phyloP scores from a whole-genome alignment of 2,113 vertebrate species.

The Anoura caudifer region DNA sequence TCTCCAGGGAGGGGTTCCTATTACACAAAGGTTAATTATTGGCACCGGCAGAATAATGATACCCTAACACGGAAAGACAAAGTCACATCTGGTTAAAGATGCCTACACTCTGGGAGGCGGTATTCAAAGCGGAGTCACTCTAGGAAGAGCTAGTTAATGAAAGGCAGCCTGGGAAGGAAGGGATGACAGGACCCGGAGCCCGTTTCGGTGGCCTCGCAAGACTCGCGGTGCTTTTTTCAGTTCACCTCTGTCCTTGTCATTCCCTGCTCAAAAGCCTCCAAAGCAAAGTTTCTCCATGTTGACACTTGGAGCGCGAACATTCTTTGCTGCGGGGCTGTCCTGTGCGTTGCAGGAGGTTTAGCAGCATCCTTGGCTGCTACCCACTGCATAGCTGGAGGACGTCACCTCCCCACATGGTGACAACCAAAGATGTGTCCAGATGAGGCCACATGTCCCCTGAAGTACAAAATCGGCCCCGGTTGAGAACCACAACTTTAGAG shows the following conservation, averaged over 20 bases:
- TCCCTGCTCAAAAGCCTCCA: not conserved
- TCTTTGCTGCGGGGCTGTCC: rapidly evolving
- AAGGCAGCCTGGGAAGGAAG: rapidly evolving
- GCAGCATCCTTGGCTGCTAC: not conserved
- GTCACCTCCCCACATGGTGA: too few species aligned
- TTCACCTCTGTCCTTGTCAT: not conserved
- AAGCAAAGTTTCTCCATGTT: not conserved
- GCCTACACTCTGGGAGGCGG: not conserved
- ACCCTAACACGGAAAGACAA: constrained; percentile 53
- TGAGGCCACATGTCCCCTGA: not conserved
- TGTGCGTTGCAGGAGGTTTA: not conserved
- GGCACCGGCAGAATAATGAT: constrained; percentile 71
- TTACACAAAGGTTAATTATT: constrained; percentile 78
- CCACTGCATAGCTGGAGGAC: not conserved
- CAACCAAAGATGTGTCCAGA: not conserved
- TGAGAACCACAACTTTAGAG: not conserved
- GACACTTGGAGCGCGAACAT: not conserved
- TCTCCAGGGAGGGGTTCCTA: constrained; percentile 44
- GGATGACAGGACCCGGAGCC: too few species aligned
- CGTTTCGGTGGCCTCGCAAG: rapidly evolving
- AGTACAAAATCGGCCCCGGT: too few species aligned
- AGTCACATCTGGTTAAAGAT: constrained; percentile 67
- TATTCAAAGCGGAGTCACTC: not conserved
- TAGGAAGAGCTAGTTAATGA: not conserved
- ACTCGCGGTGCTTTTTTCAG: rapidly evolving